These are phyloP conservation scores for Epinephelus cyanopodus DNA, from an alignment of 2,113 vertebrate genomes.

Conservation along the genomic window DNA sequence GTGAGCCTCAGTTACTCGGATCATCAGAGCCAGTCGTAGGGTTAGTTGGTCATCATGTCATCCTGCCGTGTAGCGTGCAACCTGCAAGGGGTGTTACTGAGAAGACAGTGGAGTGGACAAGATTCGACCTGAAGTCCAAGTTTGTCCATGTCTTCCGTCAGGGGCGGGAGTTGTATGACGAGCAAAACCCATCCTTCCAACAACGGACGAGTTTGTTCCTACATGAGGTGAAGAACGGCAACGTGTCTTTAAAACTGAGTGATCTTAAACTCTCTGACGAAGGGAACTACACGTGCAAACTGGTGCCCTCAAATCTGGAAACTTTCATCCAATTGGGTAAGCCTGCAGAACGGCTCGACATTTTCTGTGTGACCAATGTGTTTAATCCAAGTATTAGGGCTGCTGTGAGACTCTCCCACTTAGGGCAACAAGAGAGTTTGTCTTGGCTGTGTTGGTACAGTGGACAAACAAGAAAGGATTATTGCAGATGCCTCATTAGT, in stretches of 20 bases:
- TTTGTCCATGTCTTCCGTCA: neutral
- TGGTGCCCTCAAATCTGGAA: neutral
- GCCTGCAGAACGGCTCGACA: neutral
- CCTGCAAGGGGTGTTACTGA: neutral
- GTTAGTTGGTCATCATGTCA: neutral
- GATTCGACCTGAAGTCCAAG: neutral
- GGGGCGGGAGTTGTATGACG: neutral
- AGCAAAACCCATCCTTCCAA: neutral
- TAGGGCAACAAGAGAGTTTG: no score
- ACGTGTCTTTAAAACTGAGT: neutral
- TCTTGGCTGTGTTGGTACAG: no score
- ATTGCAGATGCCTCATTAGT: no score
- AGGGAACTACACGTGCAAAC: neutral
- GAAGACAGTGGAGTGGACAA: neutral
- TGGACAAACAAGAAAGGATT: no score
- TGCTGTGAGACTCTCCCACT: no score
- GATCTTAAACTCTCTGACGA: neutral
- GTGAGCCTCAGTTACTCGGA: neutral
- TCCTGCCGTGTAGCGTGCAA: neutral
- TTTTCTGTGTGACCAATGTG: no score
- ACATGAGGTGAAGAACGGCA: neutral
- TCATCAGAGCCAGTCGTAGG: neutral
- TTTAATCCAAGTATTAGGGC: no score
- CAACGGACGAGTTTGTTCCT: neutral
- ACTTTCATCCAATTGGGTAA: neutral